phyloP scores from a whole-genome alignment of 1,140 invertebrate species.

The Heliconius melpomene region DNA sequence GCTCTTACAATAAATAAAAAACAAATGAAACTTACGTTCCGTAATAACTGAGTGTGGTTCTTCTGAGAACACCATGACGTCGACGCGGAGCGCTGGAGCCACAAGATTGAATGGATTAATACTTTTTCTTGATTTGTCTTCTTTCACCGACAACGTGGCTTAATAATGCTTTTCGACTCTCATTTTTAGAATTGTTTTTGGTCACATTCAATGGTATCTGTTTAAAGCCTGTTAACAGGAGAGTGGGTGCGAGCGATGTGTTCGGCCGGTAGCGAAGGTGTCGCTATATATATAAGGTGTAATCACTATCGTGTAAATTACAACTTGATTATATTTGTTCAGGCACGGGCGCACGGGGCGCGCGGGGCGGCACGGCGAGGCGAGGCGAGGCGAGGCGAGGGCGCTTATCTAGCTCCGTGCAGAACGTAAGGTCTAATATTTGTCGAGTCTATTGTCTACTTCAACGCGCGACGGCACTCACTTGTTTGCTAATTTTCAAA shows the following conservation, averaged over 20 bases:
- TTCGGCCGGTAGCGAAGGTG: background rate
- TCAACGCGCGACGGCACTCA: background rate
- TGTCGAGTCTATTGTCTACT: constrained; percentile 13
- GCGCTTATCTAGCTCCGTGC: constrained; percentile 5
- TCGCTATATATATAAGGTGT: constrained; percentile 23
- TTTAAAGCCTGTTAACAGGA: background rate
- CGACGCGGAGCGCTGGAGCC: background rate
- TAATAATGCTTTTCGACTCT: background rate
- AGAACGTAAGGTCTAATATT: constrained; percentile 34
- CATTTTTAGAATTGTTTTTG: background rate
- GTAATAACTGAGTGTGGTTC: constrained; percentile 9
- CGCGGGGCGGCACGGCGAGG: background rate
- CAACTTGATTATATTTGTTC: constrained; percentile 26
- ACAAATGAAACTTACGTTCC: constrained; percentile 8
- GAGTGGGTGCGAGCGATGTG: constrained; percentile 14
- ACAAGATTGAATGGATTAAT: background rate
- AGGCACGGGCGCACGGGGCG: background rate
- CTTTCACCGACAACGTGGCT: background rate
- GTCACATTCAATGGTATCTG: background rate
- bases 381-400: background rate
- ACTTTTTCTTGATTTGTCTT: no score
- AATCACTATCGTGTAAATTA: constrained; percentile 33
- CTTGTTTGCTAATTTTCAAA: constrained; percentile 24
- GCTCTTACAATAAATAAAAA: background rate
- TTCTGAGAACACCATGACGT: background rate